Evolutionary conservation across 2,797 vertebrate genomes (phyloP), one percentile per base, ranked within the genome.

Genomic region (Tamandua tetradactyla): DNA sequence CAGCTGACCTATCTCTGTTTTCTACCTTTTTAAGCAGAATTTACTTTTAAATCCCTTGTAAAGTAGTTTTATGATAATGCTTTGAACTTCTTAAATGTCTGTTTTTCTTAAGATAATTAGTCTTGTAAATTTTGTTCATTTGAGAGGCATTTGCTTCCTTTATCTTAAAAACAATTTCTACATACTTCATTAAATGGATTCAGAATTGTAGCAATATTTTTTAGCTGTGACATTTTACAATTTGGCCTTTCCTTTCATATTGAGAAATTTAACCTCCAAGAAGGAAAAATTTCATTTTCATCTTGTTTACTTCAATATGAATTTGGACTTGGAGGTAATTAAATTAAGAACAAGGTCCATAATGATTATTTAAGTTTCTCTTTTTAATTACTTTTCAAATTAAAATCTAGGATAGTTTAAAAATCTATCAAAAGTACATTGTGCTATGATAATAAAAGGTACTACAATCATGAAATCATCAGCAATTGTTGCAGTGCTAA

Each of bases 311-410:
- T 86, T 91, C 71, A 64, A 0, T 52, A 27, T 88, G 71, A 88
- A 75, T 89, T 80, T 95, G 64, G 27, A 40, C 49, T 40, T 92
- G 37, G 6, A 76, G n/a, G n/a, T 86, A 88, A 93, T 87, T 93
- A 95, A 94, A 93, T 90, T 83, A 94, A 40, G 32, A 79, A 22
- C 47, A 55, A 23, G 35, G 13, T 47, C 44, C 42, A 93, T 35
- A 2, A 49, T 25, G 17, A 85, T 42, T 89, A 55, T 87, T 93
- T 85, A 18, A 85, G 79, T 32, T 94, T 55, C 93, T 66, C 42
- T 89, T 69, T 76, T 86, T 62, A 87, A 93, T 94, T 94, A 86
- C 2, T 68, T 90, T 69, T 95, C 22, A 89, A 69, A 71, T 93
- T 83, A 84, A 93, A 95, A 87, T 72, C 17, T 69, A 49, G 14